Conservation (phyloP, 2,888 invertebrate species). For the Mechanitis messenoides region DNA sequence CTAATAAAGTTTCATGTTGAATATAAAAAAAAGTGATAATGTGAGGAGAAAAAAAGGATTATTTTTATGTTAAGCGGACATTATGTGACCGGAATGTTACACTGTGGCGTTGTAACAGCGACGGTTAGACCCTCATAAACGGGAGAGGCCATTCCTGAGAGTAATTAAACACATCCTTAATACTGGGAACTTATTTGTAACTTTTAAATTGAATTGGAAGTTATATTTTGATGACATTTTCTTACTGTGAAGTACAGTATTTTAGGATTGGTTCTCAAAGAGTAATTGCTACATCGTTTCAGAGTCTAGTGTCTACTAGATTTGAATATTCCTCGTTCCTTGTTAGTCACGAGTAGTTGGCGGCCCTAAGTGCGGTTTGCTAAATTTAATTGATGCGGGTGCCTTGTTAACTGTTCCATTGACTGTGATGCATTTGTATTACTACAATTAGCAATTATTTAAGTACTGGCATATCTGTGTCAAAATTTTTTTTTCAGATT, state of each 20-base stretch:
- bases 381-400: slow-evolving; percentile 38
- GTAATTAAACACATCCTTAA: slow-evolving; percentile 23
- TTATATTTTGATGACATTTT: no score
- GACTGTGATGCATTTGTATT: slow-evolving; percentile 5
- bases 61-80: slow-evolving; percentile 5
- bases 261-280: slow-evolving; percentile 1
- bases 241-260: no score
- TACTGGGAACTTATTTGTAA: slow-evolving; percentile 12
- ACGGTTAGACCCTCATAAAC: slow-evolving; percentile 26
- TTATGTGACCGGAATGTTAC: slow-evolving; percentile 5
- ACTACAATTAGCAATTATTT: slow-evolving; percentile 13
- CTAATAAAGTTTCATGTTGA: slow-evolving; percentile 1
- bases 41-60: slow-evolving; percentile 1
- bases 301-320: slow-evolving; percentile 2
- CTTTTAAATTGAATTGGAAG: not conserved
- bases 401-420: slow-evolving; percentile 17
- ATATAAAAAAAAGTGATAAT: slow-evolving; percentile 3
- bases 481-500: slow-evolving; percentile 28
- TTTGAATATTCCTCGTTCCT: slow-evolving; percentile 4
- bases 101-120: slow-evolving; percentile 13
- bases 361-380: slow-evolving; percentile 16
- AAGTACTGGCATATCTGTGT: slow-evolving; percentile 25
- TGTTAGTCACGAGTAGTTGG: slow-evolving; percentile 15
- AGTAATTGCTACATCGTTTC: slow-evolving; percentile 2
- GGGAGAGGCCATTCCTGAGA: slow-evolving; percentile 19